phyloP scores from a whole-genome alignment of 2,113 vertebrate species.

The Brevimyrus niger region DNA sequence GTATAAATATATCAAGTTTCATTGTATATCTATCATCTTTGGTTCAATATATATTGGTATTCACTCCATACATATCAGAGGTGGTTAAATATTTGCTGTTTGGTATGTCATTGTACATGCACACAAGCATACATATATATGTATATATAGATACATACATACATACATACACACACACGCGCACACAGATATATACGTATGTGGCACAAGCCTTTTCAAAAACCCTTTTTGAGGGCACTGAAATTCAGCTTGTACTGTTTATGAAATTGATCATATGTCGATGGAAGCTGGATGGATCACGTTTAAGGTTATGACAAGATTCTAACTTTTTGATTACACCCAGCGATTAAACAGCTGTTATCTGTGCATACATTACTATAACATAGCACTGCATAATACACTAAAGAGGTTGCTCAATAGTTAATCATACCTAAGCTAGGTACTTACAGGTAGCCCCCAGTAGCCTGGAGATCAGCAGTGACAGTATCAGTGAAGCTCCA shows the following conservation, averaged over 20 bases:
- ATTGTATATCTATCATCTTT: too few species aligned
- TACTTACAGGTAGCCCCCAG: constrained; percentile 42
- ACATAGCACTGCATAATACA: neutral
- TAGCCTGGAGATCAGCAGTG: constrained; percentile 11
- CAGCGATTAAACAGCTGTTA: neutral
- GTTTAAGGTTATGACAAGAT: neutral
- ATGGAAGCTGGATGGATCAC: neutral
- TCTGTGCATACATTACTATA: neutral
- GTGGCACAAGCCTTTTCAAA: neutral
- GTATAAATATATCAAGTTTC: too few species aligned
- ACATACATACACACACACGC: too few species aligned
- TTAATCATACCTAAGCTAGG: neutral
- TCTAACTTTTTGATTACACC: neutral
- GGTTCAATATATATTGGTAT: too few species aligned
- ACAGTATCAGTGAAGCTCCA: constrained; percentile 20
- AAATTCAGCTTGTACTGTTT: neutral
- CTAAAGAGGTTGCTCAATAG: neutral
- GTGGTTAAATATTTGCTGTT: too few species aligned
- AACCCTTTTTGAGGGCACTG: neutral
- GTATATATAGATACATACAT: neutral
- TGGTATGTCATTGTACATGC: too few species aligned
- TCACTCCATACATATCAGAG: too few species aligned
- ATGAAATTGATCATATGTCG: neutral
- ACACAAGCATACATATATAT: neutral
- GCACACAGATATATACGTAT: too few species aligned